Base-by-base conservation (phyloP, 2,888 invertebrate species). In the Zhengitettix transpicula region DNA sequence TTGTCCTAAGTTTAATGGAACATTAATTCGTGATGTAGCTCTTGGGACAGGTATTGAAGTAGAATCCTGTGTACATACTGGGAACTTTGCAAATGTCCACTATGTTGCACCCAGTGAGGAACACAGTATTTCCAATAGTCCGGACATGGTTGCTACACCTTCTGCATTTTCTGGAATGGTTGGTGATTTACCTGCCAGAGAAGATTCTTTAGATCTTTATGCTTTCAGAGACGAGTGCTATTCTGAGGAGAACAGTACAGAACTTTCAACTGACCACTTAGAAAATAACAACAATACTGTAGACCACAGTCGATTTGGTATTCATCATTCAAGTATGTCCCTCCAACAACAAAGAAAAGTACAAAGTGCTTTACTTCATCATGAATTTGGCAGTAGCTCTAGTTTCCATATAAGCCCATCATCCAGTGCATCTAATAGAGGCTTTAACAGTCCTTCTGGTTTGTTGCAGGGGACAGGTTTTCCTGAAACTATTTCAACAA, bases 1-100 rank as follows among this genome's bases (percentile, higher is more conserved):
- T 7, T 12, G 40, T 15, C 53, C 56, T 16, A 63, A 63, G 56
- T 61, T 61, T 56, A 61, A 56, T 52, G 59, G 61, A 16, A 61
- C 51, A 51, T 44, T 63, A 12, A 56, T 63, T 12, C 55, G 60
- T 17, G 62, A 64, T 55, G 58, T 63, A 40, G 63, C 67, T 15
- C 67, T 68, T 51, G 65, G 64, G 56, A 78, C 80, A 42, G 77
- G 80, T 67, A 74, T 80, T 55, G 81, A 81, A 70, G 79, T 81
- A 60, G 82, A 80, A 69, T 78, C 81, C 53, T 84, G 84, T 70
- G 80, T 83, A 17, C 81, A 81, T 69, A 73, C 79, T 61, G 81
- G 82, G 40, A 82, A 79, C 69, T 86, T 83, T 68, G 82, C 81
- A 65, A 83, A 82, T 70, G 75, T 85, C 57, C 85, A 85, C 69